Percentiles rank a stretch among this genome's conserved stretches.
Conservation (phyloP, 2,797 vertebrate genomes). For the Delichon dasypus region DNA sequence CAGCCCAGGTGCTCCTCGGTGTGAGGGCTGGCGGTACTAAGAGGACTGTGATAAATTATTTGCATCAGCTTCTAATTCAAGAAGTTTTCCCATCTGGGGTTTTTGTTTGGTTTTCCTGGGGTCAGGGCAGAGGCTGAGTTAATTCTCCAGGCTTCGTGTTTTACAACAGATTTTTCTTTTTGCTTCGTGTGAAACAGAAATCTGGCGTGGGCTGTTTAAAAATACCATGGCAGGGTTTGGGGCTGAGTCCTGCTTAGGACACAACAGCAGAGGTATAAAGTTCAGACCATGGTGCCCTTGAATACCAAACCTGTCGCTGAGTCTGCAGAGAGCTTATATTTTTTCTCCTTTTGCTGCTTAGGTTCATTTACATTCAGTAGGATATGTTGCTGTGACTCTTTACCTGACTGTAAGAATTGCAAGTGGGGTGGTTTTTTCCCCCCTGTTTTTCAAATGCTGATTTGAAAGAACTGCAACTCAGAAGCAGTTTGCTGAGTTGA, state of each 20-base stretch:
- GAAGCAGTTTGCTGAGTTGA: background rate
- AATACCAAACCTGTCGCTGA: background rate
- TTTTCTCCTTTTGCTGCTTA: slow-evolving; percentile 18
- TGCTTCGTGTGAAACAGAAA: background rate
- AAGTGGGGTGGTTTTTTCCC: rapidly evolving
- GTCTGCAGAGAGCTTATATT: background rate
- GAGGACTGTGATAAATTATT: background rate
- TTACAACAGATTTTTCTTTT: background rate
- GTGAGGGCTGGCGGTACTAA: background rate
- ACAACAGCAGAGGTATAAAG: background rate
- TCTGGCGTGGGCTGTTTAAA: background rate
- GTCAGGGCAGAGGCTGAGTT: background rate
- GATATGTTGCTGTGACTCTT: background rate
- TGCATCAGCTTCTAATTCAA: background rate
- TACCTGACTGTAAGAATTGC: background rate
- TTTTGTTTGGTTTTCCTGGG: background rate
- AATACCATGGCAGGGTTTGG: background rate
- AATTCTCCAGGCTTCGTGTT: background rate
- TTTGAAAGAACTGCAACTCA: background rate
- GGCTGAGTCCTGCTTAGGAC: background rate
- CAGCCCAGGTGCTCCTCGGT: rapidly evolving
- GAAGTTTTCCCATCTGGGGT: background rate
- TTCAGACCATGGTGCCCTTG: slow-evolving; percentile 14
- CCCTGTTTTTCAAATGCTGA: slow-evolving; percentile 10
- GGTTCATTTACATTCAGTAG: slow-evolving; percentile 14